Conservation (phyloP, 2,113 vertebrate genomes). For the Cyphomyrus discorhynchus region DNA sequence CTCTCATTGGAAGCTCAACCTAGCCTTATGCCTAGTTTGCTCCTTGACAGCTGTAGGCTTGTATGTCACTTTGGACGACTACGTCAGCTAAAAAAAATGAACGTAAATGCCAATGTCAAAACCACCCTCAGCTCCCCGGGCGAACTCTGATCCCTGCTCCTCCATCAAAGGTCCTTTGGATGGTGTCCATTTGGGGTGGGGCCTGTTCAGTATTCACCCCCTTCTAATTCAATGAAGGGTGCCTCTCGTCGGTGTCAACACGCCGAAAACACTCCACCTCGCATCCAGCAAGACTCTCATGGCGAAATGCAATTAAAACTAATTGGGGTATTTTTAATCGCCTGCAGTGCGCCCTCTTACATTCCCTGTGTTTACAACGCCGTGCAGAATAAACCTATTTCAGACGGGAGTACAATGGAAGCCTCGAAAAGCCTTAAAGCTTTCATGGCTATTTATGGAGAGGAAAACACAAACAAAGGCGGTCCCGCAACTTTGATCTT, state of each 20-base stretch:
- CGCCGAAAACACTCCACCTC: neutral
- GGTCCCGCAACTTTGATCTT: neutral
- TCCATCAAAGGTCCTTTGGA: neutral
- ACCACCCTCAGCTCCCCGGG: neutral
- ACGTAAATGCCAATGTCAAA: neutral
- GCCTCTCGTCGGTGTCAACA: neutral
- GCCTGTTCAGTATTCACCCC: neutral
- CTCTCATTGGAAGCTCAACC: neutral
- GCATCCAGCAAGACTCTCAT: neutral
- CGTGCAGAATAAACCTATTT: neutral
- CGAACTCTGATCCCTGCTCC: neutral
- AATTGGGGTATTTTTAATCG: neutral
- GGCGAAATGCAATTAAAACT: neutral
- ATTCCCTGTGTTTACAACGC: neutral
- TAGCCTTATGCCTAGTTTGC: neutral
- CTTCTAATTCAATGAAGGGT: neutral
- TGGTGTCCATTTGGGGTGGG: neutral
- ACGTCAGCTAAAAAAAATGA: neutral
- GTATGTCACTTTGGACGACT: neutral
- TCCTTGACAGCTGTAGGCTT: neutral
- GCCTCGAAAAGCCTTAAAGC: neutral
- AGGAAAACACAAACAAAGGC: neutral
- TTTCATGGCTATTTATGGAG: neutral
- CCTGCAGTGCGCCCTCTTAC: neutral
- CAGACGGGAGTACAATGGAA: neutral